Evolutionary conservation across 2,113 vertebrate genomes (phyloP).

Genomic region (Seriola quinqueradiata): DNA sequence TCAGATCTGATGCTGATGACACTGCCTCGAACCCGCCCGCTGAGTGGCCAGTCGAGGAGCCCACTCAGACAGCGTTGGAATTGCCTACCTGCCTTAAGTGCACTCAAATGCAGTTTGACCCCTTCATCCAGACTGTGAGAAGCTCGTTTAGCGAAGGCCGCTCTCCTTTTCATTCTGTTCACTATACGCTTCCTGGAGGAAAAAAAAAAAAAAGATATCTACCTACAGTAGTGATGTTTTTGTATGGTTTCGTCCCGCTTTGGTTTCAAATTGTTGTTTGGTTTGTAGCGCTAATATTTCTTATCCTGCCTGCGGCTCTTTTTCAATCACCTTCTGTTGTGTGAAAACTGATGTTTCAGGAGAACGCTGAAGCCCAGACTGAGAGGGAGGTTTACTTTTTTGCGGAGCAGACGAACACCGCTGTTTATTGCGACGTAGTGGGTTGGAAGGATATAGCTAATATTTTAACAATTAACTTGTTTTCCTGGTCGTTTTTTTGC

Average conservation of each 20-base stretch:
- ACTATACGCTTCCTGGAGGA: conserved; percentile 44
- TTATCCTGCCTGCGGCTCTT: conserved; percentile 72
- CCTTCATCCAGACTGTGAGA: conserved; percentile 68
- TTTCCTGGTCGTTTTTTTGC: conserved; percentile 73
- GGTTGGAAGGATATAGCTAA: conserved; percentile 76
- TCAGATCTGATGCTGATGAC: conserved; percentile 39
- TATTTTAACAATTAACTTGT: conserved; percentile 72
- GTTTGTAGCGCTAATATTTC: conserved; percentile 72
- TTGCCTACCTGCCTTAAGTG: conserved; percentile 84
- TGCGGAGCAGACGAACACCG: conserved; percentile 47
- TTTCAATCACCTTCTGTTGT: conserved; percentile 67
- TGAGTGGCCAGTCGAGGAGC: conserved; percentile 41
- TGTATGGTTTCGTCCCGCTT: conserved; percentile 76
- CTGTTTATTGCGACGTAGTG: conserved; percentile 47
- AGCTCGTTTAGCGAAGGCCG: conserved; percentile 59
- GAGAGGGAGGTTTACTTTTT: conserved; percentile 49
- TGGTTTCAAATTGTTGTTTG: conserved; percentile 74
- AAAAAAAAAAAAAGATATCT: conserved; percentile 64
- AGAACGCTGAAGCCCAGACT: conserved; percentile 35
- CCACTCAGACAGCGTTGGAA: conserved; percentile 69
- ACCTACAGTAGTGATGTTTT: conserved; percentile 71
- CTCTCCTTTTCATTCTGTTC: conserved; percentile 61
- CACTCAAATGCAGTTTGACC: conserved; percentile 82
- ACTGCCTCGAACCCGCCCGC: conserved; percentile 22
- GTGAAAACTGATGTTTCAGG: conserved; percentile 59